phyloP scores from a whole-genome alignment of 2,113 vertebrate species.

The Elgaria multicarinata region DNA sequence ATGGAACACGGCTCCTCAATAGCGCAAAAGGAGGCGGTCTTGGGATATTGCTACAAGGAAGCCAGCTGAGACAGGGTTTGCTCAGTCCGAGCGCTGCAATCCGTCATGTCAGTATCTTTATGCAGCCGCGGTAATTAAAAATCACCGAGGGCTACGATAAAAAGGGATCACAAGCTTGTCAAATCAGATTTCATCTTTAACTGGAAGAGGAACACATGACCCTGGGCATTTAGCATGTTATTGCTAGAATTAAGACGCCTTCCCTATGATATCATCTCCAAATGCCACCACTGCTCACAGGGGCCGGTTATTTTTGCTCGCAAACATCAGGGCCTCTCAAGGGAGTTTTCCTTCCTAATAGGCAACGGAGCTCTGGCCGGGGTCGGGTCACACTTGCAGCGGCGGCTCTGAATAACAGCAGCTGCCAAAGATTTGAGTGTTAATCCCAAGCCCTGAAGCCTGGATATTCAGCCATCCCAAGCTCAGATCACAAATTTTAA shows the following conservation, averaged over 20 bases:
- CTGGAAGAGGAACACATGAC: neutral
- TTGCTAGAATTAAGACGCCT: neutral
- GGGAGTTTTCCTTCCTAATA: neutral
- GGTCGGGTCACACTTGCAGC: neutral
- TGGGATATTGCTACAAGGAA: neutral
- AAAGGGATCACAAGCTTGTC: neutral
- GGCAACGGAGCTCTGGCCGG: neutral
- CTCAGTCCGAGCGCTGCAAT: neutral
- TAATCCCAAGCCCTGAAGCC: neutral
- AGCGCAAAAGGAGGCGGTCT: neutral
- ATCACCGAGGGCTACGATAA: neutral
- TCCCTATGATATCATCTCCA: neutral
- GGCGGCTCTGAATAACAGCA: neutral
- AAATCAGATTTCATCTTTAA: neutral
- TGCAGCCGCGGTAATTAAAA: neutral
- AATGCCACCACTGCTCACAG: rapidly evolving
- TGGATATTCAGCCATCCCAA: slow-evolving; percentile 36
- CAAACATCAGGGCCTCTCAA: neutral
- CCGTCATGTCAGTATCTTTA: neutral
- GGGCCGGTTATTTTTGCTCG: neutral
- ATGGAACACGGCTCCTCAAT: neutral
- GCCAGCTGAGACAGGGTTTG: neutral
- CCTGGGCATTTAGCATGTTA: neutral
- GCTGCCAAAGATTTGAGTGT: neutral
- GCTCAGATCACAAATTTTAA: too few relatives aligned